Percentiles rank a stretch among this genome's conserved stretches.
Evolutionary conservation across 1,140 invertebrate species (phyloP).

Genomic region (Rhopalosiphum padi): DNA sequence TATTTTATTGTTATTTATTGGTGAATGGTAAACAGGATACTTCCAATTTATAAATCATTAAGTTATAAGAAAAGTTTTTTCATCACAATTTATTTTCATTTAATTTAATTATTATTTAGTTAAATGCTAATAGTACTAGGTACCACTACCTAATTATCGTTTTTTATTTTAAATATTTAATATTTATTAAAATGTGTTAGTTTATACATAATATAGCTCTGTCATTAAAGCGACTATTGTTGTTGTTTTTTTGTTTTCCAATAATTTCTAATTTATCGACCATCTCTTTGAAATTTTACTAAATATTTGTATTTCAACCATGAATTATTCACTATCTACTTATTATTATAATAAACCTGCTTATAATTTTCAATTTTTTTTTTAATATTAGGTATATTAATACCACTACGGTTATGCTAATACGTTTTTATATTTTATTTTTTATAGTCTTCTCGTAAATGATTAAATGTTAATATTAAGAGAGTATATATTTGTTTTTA

Average conservation of each 20-base stretch:
- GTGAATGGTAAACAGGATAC: background rate
- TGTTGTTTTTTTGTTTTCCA: too few relatives aligned
- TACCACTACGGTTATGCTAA: background rate
- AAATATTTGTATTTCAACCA: background rate
- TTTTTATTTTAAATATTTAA: background rate
- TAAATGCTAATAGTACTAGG: background rate
- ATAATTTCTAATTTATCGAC: background rate
- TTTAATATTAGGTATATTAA: background rate
- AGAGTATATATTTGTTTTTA: too few relatives aligned
- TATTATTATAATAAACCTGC: background rate
- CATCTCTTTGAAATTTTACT: background rate
- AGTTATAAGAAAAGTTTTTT: background rate
- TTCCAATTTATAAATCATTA: background rate
- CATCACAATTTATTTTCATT: background rate
- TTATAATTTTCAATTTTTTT: background rate
- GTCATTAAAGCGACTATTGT: background rate
- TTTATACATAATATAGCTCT: background rate
- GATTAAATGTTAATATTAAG: too few relatives aligned
- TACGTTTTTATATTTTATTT: background rate
- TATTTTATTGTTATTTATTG: background rate
- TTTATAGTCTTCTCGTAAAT: background rate
- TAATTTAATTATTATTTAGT: background rate
- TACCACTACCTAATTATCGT: background rate
- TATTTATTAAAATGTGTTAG: too few relatives aligned
- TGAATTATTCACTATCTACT: background rate